phyloP scores from a whole-genome alignment of 2,797 vertebrate genomes.

The Darevskia mixta region DNA sequence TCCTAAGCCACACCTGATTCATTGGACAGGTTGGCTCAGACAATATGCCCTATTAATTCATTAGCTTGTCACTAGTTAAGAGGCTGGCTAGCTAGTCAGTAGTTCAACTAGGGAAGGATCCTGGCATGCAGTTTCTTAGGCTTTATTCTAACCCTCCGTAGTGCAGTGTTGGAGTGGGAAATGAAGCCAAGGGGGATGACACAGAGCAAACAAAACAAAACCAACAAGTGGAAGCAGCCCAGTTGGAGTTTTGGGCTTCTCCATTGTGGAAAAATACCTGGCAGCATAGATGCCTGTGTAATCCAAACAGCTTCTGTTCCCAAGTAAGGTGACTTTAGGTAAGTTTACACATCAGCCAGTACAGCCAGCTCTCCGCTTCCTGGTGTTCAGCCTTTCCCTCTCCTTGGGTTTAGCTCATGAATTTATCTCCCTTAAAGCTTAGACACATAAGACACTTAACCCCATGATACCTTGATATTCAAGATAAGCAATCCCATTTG shows the following conservation, averaged over 20 bases:
- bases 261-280: not conserved
- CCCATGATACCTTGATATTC: not conserved
- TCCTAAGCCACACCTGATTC: not conserved
- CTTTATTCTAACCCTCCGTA: not conserved
- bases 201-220: constrained; percentile 4
- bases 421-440: not conserved
- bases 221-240: not conserved
- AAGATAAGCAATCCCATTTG: not conserved
- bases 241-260: not conserved
- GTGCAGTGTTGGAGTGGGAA: not conserved
- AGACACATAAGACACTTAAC: not conserved
- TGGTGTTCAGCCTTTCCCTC: not conserved
- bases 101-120: not conserved
- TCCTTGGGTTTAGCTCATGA: not conserved
- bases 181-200: not conserved
- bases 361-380: not conserved
- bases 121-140: not conserved
- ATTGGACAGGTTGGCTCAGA: not conserved
- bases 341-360: not conserved
- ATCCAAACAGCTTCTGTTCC: not conserved
- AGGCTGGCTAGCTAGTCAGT: not conserved
- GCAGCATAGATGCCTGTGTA: not conserved
- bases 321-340: not conserved
- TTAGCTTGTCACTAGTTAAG: not conserved
- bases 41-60: not conserved